phyloP scores from a whole-genome alignment of 2,888 invertebrate species.

The Coelogynopora nodosa region DNA sequence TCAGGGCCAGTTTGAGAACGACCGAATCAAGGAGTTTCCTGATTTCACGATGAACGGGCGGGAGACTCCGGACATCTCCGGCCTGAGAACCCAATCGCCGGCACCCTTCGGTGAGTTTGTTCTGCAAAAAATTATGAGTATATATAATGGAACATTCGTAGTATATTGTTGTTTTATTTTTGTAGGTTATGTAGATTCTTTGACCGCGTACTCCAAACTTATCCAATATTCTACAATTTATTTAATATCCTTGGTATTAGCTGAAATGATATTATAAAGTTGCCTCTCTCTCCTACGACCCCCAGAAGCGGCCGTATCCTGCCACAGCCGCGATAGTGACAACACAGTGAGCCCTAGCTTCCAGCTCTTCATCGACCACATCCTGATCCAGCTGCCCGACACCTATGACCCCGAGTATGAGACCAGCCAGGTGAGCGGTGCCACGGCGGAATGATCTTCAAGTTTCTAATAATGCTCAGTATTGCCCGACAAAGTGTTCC shows the following conservation, averaged over 20 bases:
- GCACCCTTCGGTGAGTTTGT: conserved; percentile 56
- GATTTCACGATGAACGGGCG: conserved; percentile 57
- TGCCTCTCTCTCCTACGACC: too few relatives aligned
- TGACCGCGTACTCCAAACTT: too few relatives aligned
- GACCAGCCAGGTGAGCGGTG: conserved; percentile 53
- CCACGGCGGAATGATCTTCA: too few relatives aligned
- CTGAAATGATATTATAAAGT: too few relatives aligned
- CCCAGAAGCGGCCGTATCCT: neutral
- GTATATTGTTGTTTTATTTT: too few relatives aligned
- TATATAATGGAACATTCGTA: too few relatives aligned
- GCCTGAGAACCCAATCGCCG: conserved; percentile 58
- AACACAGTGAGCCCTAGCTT: conserved; percentile 61
- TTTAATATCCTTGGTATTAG: too few relatives aligned
- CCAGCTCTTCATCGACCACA: conserved; percentile 57
- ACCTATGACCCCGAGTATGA: conserved; percentile 55
- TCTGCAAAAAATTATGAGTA: too few relatives aligned
- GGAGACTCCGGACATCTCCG: conserved; percentile 55
- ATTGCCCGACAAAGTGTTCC: too few relatives aligned
- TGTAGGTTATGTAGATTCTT: too few relatives aligned
- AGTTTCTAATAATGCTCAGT: too few relatives aligned
- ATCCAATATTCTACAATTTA: too few relatives aligned
- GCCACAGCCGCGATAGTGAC: conserved; percentile 49
- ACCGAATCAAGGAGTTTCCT: conserved; percentile 60
- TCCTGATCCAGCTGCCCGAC: conserved; percentile 55
- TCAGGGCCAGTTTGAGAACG: conserved; percentile 60